Evolutionary conservation across 2,113 vertebrate genomes (phyloP), one percentile per base, ranked within the genome.

Genomic region (Gasterosteus aculeatus): DNA sequence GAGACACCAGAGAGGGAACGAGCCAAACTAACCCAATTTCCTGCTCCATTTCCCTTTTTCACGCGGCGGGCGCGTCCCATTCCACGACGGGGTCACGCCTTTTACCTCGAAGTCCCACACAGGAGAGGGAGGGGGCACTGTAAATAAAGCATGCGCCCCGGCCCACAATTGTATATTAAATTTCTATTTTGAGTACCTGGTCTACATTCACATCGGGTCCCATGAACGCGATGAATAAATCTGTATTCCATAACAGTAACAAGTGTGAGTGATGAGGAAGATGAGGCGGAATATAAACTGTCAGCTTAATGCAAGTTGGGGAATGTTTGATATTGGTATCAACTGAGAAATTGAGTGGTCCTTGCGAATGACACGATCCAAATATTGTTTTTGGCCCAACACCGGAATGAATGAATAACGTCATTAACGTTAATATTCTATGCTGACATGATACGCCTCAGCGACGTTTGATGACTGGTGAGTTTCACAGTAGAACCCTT

Each of bases 21-120:
- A 89, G 86, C 61, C 73, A 92, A 88, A 90, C 92, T 92, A 93
- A 93, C 92, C 91, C 85, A 93, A 93, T 94, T 93, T 94, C 91
- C 89, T 93, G 93, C 93, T 93, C 92, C 93, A 93, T 93, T 94
- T 94, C 91, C 22, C 87, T 91, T 89, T 11, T 91, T 91, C 85
- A 88, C 82, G 75, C 86, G 66, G 82, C 64, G 57, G 80, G 72
- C 59, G 60, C 81, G 75, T 91, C 88, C 89, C 78, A 84, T 90
- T 89, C 91, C 89, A 72, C 65, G 75, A 82, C 71, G 67, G 72
- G 91, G 91, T 92, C 91, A 88, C 72, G 70, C 83, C 87, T 86
- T 83, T 87, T 89, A 89, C 90, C 85, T 84, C 77, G 51, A 79
- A 87, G 80, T 77, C 77, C 82, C 78, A 71, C 71, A 60, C 66